These are phyloP conservation scores for Drosophila parvula DNA, from an alignment of 1,140 invertebrate species.

Conservation along the genomic window DNA sequence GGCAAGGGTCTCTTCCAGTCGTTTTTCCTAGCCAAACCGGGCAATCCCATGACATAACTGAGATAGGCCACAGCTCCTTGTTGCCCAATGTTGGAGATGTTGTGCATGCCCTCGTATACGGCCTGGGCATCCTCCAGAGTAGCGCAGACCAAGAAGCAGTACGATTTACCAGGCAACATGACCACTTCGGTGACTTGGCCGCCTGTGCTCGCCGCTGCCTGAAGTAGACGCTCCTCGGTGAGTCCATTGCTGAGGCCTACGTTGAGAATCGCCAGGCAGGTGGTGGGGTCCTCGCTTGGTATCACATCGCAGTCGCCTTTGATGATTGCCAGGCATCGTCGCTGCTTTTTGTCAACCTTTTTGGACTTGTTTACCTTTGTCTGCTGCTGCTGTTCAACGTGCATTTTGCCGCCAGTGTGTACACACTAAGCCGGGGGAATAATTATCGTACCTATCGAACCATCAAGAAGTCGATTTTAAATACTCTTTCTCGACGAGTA, in stretches of 20 bases:
- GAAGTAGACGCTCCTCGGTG: slow-evolving; percentile 86
- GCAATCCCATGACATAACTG: slow-evolving; percentile 84
- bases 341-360: slow-evolving; percentile 74
- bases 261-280: slow-evolving; percentile 85
- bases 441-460: neutral
- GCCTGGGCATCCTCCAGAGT: slow-evolving; percentile 84
- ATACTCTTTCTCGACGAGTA: no score
- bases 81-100: slow-evolving; percentile 85
- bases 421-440: neutral
- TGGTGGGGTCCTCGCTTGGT: slow-evolving; percentile 54
- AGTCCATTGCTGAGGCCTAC: slow-evolving; percentile 90
- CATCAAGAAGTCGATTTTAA: no score
- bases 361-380: slow-evolving; percentile 68
- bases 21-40: slow-evolving; percentile 55
- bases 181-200: slow-evolving; percentile 86
- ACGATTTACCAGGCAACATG: slow-evolving; percentile 90
- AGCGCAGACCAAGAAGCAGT: slow-evolving; percentile 88
- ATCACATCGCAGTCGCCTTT: slow-evolving; percentile 71
- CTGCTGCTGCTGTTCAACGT: slow-evolving; percentile 45
- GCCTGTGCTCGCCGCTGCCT: slow-evolving; percentile 84
- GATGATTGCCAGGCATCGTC: slow-evolving; percentile 71
- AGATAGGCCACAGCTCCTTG: slow-evolving; percentile 87
- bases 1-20: slow-evolving; percentile 84
- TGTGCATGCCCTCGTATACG: slow-evolving; percentile 86
- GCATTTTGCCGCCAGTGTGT: slow-evolving; percentile 33